phyloP scores from a whole-genome alignment of 2,113 vertebrate genomes.

The Corythaeola cristata region DNA sequence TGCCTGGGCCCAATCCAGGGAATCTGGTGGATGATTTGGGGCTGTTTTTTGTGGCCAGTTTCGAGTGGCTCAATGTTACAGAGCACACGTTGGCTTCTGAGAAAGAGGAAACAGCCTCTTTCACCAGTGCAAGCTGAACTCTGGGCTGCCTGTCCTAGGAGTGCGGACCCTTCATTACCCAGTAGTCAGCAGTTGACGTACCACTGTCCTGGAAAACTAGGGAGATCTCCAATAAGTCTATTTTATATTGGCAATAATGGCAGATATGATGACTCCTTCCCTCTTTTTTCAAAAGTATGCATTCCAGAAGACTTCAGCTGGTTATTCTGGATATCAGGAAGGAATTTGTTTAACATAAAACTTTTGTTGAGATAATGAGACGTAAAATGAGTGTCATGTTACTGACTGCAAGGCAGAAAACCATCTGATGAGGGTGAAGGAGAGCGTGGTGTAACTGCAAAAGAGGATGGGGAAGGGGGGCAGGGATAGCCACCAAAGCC shows the following conservation, averaged over 20 bases:
- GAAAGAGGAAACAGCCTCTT: background rate
- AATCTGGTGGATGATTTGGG: background rate
- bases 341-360: background rate
- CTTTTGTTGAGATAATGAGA: background rate
- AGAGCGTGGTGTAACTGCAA: background rate
- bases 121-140: background rate
- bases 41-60: background rate
- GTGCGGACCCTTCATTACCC: background rate
- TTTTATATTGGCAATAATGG: background rate
- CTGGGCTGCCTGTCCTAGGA: background rate
- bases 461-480: background rate
- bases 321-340: background rate
- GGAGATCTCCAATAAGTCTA: background rate
- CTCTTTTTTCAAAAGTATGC: background rate
- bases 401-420: background rate
- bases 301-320: background rate
- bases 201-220: background rate
- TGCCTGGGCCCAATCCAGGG: accelerated
- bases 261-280: background rate
- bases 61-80: background rate
- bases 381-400: background rate
- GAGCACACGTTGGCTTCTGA: background rate
- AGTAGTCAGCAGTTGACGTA: background rate
- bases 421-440: background rate
- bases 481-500: background rate